A percentile compares a stretch with the other conserved stretches of the same genome.
phyloP scores from a whole-genome alignment of 2,113 vertebrate genomes.

The Vimba vimba region DNA sequence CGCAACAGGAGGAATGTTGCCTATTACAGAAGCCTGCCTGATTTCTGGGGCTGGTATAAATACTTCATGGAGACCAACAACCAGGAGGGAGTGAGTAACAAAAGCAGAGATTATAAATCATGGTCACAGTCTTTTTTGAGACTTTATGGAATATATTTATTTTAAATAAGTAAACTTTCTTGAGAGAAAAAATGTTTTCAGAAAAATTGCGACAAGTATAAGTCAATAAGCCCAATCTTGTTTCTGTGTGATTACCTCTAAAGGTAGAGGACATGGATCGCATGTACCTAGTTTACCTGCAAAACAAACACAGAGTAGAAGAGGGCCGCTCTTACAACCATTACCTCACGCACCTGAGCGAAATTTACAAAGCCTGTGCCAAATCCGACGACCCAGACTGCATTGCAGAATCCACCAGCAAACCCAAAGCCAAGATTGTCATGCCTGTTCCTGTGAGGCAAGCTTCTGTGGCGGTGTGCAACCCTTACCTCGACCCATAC shows the following conservation, averaged over 20 bases:
- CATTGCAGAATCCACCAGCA: slow-evolving; percentile 78
- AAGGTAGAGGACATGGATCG: slow-evolving; percentile 78
- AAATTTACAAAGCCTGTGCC: slow-evolving; percentile 78
- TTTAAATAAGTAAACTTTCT: background rate
- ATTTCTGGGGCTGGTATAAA: slow-evolving; percentile 83
- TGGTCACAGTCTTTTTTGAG: background rate
- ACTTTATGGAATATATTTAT: background rate
- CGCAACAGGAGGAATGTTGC: slow-evolving; percentile 74
- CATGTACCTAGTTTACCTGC: slow-evolving; percentile 75
- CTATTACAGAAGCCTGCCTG: slow-evolving; percentile 69
- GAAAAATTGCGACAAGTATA: background rate
- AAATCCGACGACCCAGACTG: slow-evolving; percentile 79
- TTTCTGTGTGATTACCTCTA: background rate
- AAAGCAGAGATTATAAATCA: background rate
- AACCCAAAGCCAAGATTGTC: slow-evolving; percentile 71
- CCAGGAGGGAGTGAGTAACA: slow-evolving; percentile 79
- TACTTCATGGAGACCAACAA: slow-evolving; percentile 76
- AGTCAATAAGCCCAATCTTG: background rate
- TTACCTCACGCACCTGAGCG: slow-evolving; percentile 76
- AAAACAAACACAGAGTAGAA: slow-evolving; percentile 78
- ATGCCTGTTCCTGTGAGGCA: slow-evolving; percentile 72
- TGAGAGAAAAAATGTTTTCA: background rate
- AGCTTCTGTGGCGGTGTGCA: slow-evolving; percentile 68
- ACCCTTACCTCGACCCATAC: slow-evolving; percentile 78
- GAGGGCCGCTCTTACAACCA: slow-evolving; percentile 72